These are phyloP conservation scores for Troilus luridus DNA, from an alignment of 2,888 invertebrate species.

Conservation along the genomic window DNA sequence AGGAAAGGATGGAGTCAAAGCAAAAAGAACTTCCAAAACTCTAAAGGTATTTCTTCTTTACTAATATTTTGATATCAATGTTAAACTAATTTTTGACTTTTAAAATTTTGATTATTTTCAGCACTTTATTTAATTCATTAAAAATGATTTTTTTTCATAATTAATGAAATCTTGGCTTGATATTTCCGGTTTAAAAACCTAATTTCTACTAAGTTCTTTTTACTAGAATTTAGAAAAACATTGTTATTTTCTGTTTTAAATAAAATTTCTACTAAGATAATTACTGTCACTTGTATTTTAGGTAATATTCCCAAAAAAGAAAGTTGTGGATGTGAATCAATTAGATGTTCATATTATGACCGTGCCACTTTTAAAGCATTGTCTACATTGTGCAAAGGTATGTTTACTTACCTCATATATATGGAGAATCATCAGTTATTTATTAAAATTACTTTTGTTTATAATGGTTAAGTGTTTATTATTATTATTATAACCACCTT, in stretches of 20 bases:
- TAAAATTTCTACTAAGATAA: neutral
- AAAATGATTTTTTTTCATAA: too few relatives aligned
- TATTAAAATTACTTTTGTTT: neutral
- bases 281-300: neutral
- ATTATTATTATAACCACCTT: too few relatives aligned
- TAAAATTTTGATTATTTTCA: too few relatives aligned
- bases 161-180: too few relatives aligned
- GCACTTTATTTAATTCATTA: too few relatives aligned
- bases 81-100: too few relatives aligned
- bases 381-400: conserved; percentile 53
- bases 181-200: too few relatives aligned
- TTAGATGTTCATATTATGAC: conserved; percentile 43
- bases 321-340: conserved; percentile 36
- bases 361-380: neutral
- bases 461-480: too few relatives aligned
- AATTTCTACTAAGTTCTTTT: too few relatives aligned
- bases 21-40: neutral
- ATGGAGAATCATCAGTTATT: neutral
- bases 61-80: neutral
- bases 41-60: neutral
- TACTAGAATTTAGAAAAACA: too few relatives aligned
- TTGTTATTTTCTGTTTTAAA: neutral
- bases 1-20: neutral
- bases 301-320: conserved; percentile 56
- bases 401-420: neutral